Evolutionary conservation across 2,113 vertebrate species (phyloP).

Genomic region (Neodon shergylaensis): DNA sequence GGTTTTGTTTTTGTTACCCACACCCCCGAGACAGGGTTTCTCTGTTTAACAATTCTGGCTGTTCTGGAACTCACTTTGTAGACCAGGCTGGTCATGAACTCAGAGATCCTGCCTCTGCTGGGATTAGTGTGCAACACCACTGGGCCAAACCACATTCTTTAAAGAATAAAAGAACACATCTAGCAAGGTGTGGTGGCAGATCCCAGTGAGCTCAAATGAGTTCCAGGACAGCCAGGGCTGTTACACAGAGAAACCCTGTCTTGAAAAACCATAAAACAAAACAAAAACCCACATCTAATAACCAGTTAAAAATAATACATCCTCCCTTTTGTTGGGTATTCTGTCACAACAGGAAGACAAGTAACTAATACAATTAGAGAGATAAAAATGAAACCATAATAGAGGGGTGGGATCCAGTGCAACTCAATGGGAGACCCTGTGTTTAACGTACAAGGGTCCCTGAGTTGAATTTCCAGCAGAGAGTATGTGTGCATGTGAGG

Average conservation of each 20-base stretch:
- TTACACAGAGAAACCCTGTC: not conserved
- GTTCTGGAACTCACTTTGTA: too few species aligned
- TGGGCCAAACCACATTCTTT: not conserved
- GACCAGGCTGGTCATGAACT: too few species aligned
- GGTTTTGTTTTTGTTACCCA: too few species aligned
- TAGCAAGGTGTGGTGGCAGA: not conserved
- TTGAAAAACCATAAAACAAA: too few species aligned
- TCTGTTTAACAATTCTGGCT: too few species aligned
- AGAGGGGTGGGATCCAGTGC: not conserved
- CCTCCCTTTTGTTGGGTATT: not conserved
- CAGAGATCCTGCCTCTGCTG: too few species aligned
- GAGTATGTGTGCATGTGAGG: not conserved
- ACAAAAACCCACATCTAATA: not conserved
- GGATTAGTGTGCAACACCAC: too few species aligned
- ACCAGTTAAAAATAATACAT: not conserved
- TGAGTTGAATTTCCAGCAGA: not conserved
- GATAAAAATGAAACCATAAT: not conserved
- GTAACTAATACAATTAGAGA: not conserved
- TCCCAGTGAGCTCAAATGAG: not conserved
- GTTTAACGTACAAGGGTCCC: not conserved
- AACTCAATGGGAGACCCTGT: not conserved
- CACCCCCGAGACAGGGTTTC: too few species aligned
- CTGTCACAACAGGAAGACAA: too few species aligned
- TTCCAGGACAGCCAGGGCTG: not conserved
- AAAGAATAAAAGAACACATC: not conserved